Evolutionary conservation across 2,888 invertebrate genomes (phyloP).

Genomic region (Drosophila phalerata): DNA sequence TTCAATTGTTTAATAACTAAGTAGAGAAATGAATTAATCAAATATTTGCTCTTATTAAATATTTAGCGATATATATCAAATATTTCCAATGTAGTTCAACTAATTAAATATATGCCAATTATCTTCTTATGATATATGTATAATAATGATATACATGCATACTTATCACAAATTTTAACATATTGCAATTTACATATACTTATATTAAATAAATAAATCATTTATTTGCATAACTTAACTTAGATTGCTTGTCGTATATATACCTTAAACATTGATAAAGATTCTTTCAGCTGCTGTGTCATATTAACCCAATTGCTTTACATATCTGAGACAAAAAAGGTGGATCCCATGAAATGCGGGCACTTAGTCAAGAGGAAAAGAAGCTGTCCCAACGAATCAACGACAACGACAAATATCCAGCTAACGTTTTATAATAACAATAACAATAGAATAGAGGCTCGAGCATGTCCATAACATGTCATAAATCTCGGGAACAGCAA

Average conservation of each 20-base stretch:
- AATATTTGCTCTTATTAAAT: slow-evolving; percentile 43
- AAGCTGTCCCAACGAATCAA: slow-evolving; percentile 51
- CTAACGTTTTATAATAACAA: slow-evolving; percentile 41
- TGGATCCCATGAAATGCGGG: slow-evolving; percentile 63
- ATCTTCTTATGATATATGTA: slow-evolving; percentile 71
- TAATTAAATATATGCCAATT: slow-evolving; percentile 69
- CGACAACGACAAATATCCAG: slow-evolving; percentile 64
- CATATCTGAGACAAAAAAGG: background rate
- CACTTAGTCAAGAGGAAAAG: slow-evolving; percentile 49
- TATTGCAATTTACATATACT: slow-evolving; percentile 48
- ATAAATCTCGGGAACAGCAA: slow-evolving; percentile 64
- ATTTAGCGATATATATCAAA: slow-evolving; percentile 50
- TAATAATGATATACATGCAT: slow-evolving; percentile 34
- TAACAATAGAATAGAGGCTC: slow-evolving; percentile 41
- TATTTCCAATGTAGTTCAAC: slow-evolving; percentile 65
- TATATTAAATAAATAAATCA: slow-evolving; percentile 30
- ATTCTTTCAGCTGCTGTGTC: slow-evolving; percentile 3
- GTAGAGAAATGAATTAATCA: slow-evolving; percentile 44
- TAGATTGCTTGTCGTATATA: background rate
- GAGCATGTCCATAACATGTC: slow-evolving; percentile 51
- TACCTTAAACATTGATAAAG: background rate
- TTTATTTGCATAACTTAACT: slow-evolving; percentile 26
- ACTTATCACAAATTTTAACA: slow-evolving; percentile 61
- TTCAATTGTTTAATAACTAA: slow-evolving; percentile 48
- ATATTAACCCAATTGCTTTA: slow-evolving; percentile 13